These are phyloP conservation scores for Loxodonta africana DNA, from an alignment of 2,113 vertebrate species.

Conservation along the genomic window DNA sequence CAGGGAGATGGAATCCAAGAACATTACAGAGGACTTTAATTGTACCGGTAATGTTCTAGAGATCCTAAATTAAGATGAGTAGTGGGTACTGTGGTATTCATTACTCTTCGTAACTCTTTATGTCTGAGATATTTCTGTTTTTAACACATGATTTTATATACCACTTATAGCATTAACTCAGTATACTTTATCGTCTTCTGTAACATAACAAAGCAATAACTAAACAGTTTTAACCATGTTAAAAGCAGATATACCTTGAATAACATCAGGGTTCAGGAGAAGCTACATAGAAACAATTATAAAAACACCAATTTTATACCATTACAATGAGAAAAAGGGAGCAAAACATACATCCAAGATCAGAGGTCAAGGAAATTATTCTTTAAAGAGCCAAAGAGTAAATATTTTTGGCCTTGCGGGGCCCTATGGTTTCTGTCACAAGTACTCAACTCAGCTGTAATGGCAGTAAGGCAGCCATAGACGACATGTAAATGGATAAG, in stretches of 20 bases:
- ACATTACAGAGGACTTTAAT: not conserved
- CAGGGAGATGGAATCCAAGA: not conserved
- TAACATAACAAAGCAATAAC: not conserved
- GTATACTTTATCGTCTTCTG: not conserved
- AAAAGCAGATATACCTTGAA: constrained; percentile 10
- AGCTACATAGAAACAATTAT: not conserved
- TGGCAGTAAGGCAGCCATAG: not conserved
- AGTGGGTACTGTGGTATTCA: not conserved
- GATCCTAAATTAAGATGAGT: not conserved
- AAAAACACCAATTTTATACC: not conserved
- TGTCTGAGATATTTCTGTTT: not conserved
- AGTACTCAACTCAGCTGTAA: not conserved
- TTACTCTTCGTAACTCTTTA: not conserved
- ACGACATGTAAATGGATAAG: not conserved
- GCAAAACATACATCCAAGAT: not conserved
- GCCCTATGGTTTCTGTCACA: not conserved
- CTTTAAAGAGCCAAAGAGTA: not conserved
- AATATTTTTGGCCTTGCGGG: not conserved
- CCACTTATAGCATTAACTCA: not conserved
- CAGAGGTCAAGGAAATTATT: not conserved
- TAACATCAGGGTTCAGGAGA: not conserved
- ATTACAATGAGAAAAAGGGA: not conserved
- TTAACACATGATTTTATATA: not conserved
- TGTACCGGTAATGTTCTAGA: not conserved
- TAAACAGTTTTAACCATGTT: constrained; percentile 6